Percentiles rank a stretch among this genome's conserved stretches.
phyloP scores from a whole-genome alignment of 2,113 vertebrate genomes.

The Crotalus helleri region DNA sequence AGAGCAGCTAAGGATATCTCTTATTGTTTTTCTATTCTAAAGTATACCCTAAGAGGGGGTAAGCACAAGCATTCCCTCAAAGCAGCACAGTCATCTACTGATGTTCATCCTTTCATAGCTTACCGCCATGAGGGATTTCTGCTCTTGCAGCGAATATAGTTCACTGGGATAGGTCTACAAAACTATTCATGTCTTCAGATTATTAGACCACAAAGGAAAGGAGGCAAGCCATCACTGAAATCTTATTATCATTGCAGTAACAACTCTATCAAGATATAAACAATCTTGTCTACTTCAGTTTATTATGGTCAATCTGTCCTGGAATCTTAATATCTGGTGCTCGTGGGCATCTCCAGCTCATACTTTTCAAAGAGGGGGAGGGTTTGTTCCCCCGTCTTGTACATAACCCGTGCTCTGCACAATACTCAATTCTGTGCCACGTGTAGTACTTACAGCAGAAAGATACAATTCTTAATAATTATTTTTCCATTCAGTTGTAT shows the following conservation, averaged over 20 bases:
- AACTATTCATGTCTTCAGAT: neutral
- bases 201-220: neutral
- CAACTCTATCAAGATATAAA: neutral
- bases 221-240: neutral
- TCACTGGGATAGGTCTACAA: neutral
- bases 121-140: neutral
- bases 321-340: neutral
- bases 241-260: neutral
- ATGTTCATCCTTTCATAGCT: neutral
- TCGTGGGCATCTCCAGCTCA: neutral
- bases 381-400: neutral
- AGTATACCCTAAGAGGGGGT: neutral
- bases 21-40: neutral
- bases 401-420: neutral
- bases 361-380: neutral
- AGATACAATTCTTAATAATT: neutral
- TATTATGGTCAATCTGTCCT: neutral
- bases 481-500: neutral
- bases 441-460: neutral
- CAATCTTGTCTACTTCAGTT: neutral
- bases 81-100: neutral
- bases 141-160: neutral
- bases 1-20: neutral
- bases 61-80: neutral
- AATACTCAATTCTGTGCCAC: neutral